Evolutionary conservation across 2,888 invertebrate genomes (phyloP).

Genomic region (Cecidostiba fungosa): DNA sequence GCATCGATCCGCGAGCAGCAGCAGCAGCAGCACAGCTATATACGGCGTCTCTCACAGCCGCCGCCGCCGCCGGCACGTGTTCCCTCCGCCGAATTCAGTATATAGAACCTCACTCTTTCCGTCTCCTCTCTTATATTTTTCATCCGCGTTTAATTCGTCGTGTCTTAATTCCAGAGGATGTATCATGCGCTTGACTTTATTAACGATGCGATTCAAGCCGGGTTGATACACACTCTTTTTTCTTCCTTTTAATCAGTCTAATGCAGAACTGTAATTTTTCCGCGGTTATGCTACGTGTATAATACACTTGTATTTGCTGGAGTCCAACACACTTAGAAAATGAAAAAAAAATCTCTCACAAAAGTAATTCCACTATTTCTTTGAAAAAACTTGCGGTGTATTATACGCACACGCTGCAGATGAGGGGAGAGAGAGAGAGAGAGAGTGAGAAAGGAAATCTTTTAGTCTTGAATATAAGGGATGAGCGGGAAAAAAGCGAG

Average conservation of each 20-base stretch:
- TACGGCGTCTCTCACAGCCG: slow-evolving; percentile 29
- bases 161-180: not conserved
- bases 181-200: slow-evolving; percentile 46
- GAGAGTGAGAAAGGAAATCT: slow-evolving; percentile 31
- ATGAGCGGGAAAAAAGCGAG: slow-evolving; percentile 34
- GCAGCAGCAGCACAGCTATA: slow-evolving; percentile 32
- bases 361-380: slow-evolving; percentile 19
- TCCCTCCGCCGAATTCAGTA: slow-evolving; percentile 9
- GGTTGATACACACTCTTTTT: no score
- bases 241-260: not conserved
- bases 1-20: slow-evolving; percentile 74
- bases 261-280: not conserved
- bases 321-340: not conserved
- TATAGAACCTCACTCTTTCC: not conserved
- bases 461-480: slow-evolving; percentile 33
- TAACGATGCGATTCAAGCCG: slow-evolving; percentile 6
- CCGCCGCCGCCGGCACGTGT: slow-evolving; percentile 40
- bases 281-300: not conserved
- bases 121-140: not conserved
- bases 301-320: not conserved
- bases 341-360: not conserved
- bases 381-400: slow-evolving; percentile 25
- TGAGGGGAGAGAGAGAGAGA: not conserved
- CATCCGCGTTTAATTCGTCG: slow-evolving; percentile 16
- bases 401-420: no score